Conservation (phyloP, 2,888 invertebrate genomes). For the Polymixis flavicincta region DNA sequence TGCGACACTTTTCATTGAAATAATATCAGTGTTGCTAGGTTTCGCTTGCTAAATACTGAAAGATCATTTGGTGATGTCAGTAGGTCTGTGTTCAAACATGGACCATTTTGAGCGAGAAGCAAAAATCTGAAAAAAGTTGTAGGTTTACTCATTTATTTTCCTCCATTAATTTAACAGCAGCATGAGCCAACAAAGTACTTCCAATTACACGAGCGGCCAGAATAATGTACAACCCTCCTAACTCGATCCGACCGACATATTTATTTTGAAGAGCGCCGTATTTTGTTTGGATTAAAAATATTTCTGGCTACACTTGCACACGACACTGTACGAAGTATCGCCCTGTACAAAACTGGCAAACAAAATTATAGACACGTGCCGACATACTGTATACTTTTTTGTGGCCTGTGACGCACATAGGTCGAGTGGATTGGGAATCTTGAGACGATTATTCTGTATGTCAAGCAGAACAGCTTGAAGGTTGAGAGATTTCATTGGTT, state of each 20-base stretch:
- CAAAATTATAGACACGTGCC: slow-evolving; percentile 64
- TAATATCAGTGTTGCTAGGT: neutral
- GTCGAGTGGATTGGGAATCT: slow-evolving; percentile 51
- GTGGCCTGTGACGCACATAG: slow-evolving; percentile 63
- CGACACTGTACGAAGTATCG: slow-evolving; percentile 83
- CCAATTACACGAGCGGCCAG: slow-evolving; percentile 13
- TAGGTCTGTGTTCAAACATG: neutral
- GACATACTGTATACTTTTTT: slow-evolving; percentile 60
- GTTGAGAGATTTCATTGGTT: slow-evolving; percentile 10
- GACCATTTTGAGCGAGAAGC: neutral
- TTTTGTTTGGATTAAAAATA: slow-evolving; percentile 90
- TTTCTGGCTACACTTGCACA: slow-evolving; percentile 90
- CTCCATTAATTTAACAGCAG: slow-evolving; percentile 1
- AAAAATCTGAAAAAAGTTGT: neutral
- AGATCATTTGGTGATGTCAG: neutral
- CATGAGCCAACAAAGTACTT: neutral
- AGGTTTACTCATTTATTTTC: neutral
- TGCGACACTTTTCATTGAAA: neutral
- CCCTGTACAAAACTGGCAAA: slow-evolving; percentile 63
- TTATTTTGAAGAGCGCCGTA: slow-evolving; percentile 87
- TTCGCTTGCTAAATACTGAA: neutral
- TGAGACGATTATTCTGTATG: slow-evolving; percentile 45
- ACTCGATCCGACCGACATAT: slow-evolving; percentile 82
- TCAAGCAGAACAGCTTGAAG: slow-evolving; percentile 43
- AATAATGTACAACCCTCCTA: slow-evolving; percentile 74